Base-by-base conservation (phyloP, 2,113 vertebrate genomes). In the Serilophus lunatus region DNA sequence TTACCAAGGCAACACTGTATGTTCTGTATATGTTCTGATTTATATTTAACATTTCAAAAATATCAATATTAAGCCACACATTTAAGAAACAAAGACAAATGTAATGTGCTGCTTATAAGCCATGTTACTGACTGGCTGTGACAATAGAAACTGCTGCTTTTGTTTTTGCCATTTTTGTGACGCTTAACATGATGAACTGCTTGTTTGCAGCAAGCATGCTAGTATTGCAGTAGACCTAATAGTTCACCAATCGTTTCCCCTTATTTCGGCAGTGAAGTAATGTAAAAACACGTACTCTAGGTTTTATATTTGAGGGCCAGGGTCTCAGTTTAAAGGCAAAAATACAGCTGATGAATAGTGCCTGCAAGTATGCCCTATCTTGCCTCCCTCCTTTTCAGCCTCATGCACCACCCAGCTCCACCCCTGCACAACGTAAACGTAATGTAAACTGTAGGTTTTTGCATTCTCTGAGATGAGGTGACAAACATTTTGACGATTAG, bases 41-140 rank as follows among this genome's bases (percentile, higher is more conserved):
- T 95, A 80, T 64, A 92, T 81, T 94, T 92, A 95, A 72, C 89
- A 51, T 81, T 89, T 90, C 47, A 90, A 83, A 95, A 93, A 68
- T 60, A 63, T 45, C 82, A 68, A 19, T 90, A 94, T 92, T 86
- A 88, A 93, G 56, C 25, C 77, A 35, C 12, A 25, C 29, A 28
- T 76, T 92, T 84, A 38, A 78, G 65, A 86, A 87, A 92, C 42
- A 80, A 64, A 76, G 82, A 47, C 8, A 66, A 90, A 61, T 18
- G 28, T 33, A 66, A 64, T 16, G 40, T 3, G 3, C 13, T 66
- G 4, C 24, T 80, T 80, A 20, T 36, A 54, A 65, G 31, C 26
- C 22, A 12, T 0, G 0, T 75, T 82, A 6, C 12, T 51, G 42
- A 45, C 45, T 40, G 33, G 22, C 35, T 69, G 25, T 61, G 71